Base-by-base conservation (phyloP, 2,797 vertebrate species). In the Macrochelys suwanniensis region DNA sequence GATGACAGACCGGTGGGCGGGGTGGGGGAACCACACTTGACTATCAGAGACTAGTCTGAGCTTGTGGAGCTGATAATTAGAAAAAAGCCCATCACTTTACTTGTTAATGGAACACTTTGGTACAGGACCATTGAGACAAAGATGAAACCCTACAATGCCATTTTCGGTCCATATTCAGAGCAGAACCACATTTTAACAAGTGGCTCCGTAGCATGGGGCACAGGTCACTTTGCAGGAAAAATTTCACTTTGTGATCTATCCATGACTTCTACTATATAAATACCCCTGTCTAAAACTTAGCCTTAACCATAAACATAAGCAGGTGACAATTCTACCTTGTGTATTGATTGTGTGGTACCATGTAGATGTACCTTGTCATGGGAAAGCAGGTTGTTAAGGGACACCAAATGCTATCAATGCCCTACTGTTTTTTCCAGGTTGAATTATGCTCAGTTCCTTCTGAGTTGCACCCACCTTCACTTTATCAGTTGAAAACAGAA, bases 291-390 rank as follows among this genome's bases (percentile, higher is more conserved):
- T 61, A 31, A 61, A 16, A 31, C 31, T 49, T 28, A 84, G 79
- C 37, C 68, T 3, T 12, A 89, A 26, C 5, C 3, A 2, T 76
- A 42, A 80, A 26, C 47, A 82, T 33, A 49, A 37, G 42, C 13
- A 26, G 49, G 45, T 0, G 0, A 11, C 9, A 92, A 88, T 65
- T 2, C 37, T 57, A 26, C 28, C 25, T 0, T 0, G 1, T 45
- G 16, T 65, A 23, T 50, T 74, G 47, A 25, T 28, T 80, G 10
- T 33, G 6, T 87, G 33, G 37, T 45, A 91, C 26, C 7, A 23
- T 1, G 10, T 5, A 94, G 21, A 49, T 4, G 17, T 3, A 80
- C 21, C 8, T 91, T 81, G 87, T 37, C 61, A 59, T 23, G 42
- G 83, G 4, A 87, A 3, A 33, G 3, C 1, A 85, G 76, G 47